Conservation (phyloP, 2,888 invertebrate species). For the Ptilodon capucinus region DNA sequence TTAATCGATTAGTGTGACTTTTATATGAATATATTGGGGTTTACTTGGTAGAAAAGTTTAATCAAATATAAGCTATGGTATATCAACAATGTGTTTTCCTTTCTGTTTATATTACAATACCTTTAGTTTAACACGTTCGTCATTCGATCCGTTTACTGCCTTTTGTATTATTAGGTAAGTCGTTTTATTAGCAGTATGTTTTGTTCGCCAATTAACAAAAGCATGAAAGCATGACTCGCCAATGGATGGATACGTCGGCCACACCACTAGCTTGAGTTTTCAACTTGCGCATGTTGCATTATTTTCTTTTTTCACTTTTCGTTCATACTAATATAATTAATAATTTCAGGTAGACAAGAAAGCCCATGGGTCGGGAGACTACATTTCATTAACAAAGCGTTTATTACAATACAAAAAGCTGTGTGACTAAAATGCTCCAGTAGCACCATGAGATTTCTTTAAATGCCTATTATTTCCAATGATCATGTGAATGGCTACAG, state of each 20-base stretch:
- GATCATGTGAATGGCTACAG: slow-evolving; percentile 30
- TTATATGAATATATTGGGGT: slow-evolving; percentile 83
- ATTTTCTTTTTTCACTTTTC: slow-evolving; percentile 62
- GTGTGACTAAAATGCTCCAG: slow-evolving; percentile 68
- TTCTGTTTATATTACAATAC: slow-evolving; percentile 28
- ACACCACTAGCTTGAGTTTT: slow-evolving; percentile 53
- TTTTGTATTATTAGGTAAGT: slow-evolving; percentile 58
- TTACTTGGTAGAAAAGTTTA: slow-evolving; percentile 81
- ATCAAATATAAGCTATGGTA: slow-evolving; percentile 74
- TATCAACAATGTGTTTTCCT: slow-evolving; percentile 57
- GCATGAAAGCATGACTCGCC: slow-evolving; percentile 65
- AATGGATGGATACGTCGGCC: slow-evolving; percentile 22
- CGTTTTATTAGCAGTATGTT: slow-evolving; percentile 30
- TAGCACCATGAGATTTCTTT: slow-evolving; percentile 53
- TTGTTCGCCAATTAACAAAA: slow-evolving; percentile 38
- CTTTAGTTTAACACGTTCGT: slow-evolving; percentile 19
- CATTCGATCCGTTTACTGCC: slow-evolving; percentile 24
- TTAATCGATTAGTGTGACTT: slow-evolving; percentile 79
- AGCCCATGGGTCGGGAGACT: slow-evolving; percentile 79
- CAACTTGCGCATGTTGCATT: slow-evolving; percentile 56
- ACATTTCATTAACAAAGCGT: slow-evolving; percentile 72
- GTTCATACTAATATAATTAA: slow-evolving; percentile 82
- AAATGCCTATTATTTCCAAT: slow-evolving; percentile 37
- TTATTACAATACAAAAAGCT: slow-evolving; percentile 54
- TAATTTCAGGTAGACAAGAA: slow-evolving; percentile 81